Conservation (phyloP, 2,797 vertebrate genomes). For the Pitangus sulphuratus region DNA sequence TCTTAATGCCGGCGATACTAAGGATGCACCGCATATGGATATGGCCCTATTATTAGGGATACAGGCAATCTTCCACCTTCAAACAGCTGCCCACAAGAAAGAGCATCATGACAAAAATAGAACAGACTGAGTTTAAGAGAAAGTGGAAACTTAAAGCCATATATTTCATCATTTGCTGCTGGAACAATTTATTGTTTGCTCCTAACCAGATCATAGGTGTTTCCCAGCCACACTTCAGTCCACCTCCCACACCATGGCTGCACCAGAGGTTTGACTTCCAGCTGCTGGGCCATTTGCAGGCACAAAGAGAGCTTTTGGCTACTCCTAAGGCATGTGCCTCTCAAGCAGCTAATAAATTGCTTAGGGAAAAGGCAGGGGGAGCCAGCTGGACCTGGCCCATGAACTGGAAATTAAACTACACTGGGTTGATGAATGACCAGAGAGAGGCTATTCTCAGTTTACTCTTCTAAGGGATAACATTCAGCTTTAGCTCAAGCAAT, state of each 20-base stretch:
- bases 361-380: neutral
- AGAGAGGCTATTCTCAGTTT: neutral
- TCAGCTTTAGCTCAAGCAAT: neutral
- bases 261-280: neutral
- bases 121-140: neutral
- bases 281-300: neutral
- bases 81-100: conserved; percentile 20
- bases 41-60: neutral
- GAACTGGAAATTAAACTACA: neutral
- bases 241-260: neutral
- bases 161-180: neutral
- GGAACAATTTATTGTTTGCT: neutral
- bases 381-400: neutral
- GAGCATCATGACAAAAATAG: neutral
- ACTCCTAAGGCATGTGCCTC: neutral
- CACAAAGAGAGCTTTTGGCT: neutral
- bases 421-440: neutral
- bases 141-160: neutral
- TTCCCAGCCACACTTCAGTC: neutral
- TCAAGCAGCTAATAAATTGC: neutral
- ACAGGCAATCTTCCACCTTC: neutral
- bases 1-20: neutral
- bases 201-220: neutral
- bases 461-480: neutral
- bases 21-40: fast-evolving